Evolutionary conservation across 2,113 vertebrate species (phyloP).

Genomic region (Thamnophis sirtalis): DNA sequence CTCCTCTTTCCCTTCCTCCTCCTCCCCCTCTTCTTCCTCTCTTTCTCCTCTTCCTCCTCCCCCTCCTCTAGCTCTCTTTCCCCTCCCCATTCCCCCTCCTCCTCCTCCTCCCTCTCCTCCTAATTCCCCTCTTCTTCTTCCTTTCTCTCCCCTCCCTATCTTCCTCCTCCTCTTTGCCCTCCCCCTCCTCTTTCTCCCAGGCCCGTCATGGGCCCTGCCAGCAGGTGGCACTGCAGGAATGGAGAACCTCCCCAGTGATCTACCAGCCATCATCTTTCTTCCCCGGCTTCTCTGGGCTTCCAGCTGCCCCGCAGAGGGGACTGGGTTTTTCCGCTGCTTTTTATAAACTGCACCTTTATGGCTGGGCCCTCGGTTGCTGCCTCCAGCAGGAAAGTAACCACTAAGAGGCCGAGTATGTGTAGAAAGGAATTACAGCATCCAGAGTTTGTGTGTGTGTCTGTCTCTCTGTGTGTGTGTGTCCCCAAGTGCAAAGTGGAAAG

Average conservation of each 20-base stretch:
- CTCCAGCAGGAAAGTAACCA: neutral
- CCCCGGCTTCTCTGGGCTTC: neutral
- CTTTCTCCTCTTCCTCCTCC: too few species aligned
- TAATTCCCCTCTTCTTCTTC: too few species aligned
- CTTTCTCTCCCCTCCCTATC: too few species aligned
- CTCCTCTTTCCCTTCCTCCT: too few species aligned
- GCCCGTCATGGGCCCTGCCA: constrained; percentile 37
- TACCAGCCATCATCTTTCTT: neutral
- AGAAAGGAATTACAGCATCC: neutral
- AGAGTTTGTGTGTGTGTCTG: neutral
- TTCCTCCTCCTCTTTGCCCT: neutral
- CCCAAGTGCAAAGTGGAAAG: neutral
- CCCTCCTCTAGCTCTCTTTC: too few species aligned
- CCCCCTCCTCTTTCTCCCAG: neutral
- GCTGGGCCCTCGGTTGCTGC: neutral
- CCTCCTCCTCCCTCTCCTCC: neutral
- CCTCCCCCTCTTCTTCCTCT: too few species aligned
- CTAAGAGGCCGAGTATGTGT: fast-evolving
- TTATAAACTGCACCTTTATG: neutral
- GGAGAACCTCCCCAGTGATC: constrained; percentile 18
- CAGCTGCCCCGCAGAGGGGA: neutral
- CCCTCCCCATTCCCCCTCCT: too few species aligned
- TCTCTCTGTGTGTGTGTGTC: too few species aligned
- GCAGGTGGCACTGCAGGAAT: constrained; percentile 65
- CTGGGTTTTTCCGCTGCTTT: neutral